Evolutionary conservation across 2,888 invertebrate species (phyloP).

Genomic region (Yponomeuta sedellus): DNA sequence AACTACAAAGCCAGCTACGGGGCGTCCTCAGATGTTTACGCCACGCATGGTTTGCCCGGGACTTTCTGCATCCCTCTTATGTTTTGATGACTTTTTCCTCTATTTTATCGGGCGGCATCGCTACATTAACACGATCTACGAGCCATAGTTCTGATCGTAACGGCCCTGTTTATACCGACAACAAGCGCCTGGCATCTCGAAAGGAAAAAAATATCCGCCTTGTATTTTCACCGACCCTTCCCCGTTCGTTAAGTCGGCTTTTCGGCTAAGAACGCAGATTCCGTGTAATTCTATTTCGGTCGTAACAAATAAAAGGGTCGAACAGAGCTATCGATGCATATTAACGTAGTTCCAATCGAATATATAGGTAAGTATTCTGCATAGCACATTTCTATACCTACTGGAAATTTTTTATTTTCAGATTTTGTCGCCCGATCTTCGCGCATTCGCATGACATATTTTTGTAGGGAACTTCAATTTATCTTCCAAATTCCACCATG

Average conservation of each 20-base stretch:
- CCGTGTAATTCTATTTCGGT: slow-evolving; percentile 48
- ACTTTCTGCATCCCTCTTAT: slow-evolving; percentile 1
- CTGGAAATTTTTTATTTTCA: neutral
- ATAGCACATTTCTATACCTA: no score
- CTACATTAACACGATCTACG: slow-evolving; percentile 59
- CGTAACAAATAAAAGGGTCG: slow-evolving; percentile 51
- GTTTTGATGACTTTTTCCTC: slow-evolving; percentile 11
- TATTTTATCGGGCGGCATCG: slow-evolving; percentile 41
- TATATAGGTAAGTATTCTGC: neutral
- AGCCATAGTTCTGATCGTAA: slow-evolving; percentile 62
- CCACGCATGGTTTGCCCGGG: neutral
- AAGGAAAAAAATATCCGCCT: slow-evolving; percentile 28
- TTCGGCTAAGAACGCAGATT: slow-evolving; percentile 37
- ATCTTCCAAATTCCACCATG: slow-evolving; percentile 25
- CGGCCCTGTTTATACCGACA: slow-evolving; percentile 59
- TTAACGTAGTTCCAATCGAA: neutral
- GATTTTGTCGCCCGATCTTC: neutral
- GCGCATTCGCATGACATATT: slow-evolving; percentile 12
- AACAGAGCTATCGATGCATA: slow-evolving; percentile 21
- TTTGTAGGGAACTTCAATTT: slow-evolving; percentile 27
- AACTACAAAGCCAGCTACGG: neutral
- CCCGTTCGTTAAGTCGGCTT: slow-evolving; percentile 37
- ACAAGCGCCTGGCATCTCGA: slow-evolving; percentile 30
- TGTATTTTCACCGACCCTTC: slow-evolving; percentile 29
- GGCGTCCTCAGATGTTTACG: neutral